Evolutionary conservation across 2,797 vertebrate species (phyloP).

Genomic region (Sebastes umbrosus): DNA sequence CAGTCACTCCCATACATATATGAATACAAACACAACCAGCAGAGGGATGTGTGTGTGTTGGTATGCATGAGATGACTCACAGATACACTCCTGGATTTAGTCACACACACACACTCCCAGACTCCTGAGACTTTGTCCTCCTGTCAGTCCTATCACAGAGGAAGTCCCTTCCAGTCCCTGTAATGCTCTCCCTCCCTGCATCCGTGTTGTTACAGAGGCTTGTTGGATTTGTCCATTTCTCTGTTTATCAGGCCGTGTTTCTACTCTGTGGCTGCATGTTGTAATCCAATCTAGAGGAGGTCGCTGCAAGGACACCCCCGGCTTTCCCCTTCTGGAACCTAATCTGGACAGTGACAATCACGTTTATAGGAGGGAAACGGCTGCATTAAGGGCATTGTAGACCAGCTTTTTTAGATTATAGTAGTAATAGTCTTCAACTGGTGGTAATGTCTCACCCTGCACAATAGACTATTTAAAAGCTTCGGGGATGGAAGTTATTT

Average conservation of each 20-base stretch:
- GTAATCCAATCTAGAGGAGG: slow-evolving; percentile 43
- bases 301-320: slow-evolving; percentile 39
- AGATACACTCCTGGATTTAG: slow-evolving; percentile 46
- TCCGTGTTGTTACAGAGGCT: neutral
- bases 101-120: neutral
- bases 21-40: slow-evolving; percentile 26
- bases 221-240: slow-evolving; percentile 30
- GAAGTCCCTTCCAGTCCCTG: slow-evolving; percentile 19
- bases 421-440: neutral
- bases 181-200: slow-evolving; percentile 8
- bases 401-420: slow-evolving; percentile 7
- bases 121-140: slow-evolving; percentile 16
- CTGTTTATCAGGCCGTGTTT: slow-evolving; percentile 20
- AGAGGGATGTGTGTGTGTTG: slow-evolving; percentile 6
- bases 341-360: slow-evolving; percentile 20
- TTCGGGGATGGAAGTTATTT: neutral
- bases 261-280: slow-evolving; percentile 14
- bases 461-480: neutral
- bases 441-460: neutral
- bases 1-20: slow-evolving; percentile 27
- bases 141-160: slow-evolving; percentile 19
- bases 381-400: neutral
- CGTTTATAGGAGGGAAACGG: slow-evolving; percentile 4
- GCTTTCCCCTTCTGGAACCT: slow-evolving; percentile 8
- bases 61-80: slow-evolving; percentile 33